These are phyloP conservation scores for Zaprionus capensis DNA, from an alignment of 1,140 invertebrate genomes.

Conservation along the genomic window DNA sequence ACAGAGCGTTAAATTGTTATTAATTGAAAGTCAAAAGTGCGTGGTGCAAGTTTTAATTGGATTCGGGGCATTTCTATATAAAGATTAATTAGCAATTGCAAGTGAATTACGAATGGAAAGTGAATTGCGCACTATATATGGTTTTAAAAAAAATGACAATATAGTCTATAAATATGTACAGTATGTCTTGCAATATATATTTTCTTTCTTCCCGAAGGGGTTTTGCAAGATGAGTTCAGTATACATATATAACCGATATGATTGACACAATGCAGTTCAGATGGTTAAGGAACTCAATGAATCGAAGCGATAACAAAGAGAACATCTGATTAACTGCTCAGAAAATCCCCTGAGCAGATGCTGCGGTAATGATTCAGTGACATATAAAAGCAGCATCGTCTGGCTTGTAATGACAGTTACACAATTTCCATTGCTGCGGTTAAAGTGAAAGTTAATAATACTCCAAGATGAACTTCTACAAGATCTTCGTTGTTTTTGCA, in stretches of 20 bases:
- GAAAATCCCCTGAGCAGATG: background rate
- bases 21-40: slow-evolving; percentile 80
- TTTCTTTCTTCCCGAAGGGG: background rate
- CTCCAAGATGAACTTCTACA: slow-evolving; percentile 66
- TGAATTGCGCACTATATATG: background rate
- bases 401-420: background rate
- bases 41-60: slow-evolving; percentile 69
- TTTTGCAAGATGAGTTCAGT: background rate
- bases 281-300: background rate
- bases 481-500: slow-evolving; percentile 62
- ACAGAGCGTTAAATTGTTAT: slow-evolving; percentile 78
- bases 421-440: background rate
- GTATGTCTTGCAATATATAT: background rate
- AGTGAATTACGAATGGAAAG: background rate
- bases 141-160: background rate
- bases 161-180: background rate
- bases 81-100: slow-evolving; percentile 38
- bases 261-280: background rate
- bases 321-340: background rate
- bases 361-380: background rate
- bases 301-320: background rate
- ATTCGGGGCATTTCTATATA: slow-evolving; percentile 45
- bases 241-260: background rate
- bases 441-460: background rate
- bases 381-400: background rate